phyloP scores from a whole-genome alignment of 1,140 invertebrate genomes.

The Stenopsyche tienmushanensis region DNA sequence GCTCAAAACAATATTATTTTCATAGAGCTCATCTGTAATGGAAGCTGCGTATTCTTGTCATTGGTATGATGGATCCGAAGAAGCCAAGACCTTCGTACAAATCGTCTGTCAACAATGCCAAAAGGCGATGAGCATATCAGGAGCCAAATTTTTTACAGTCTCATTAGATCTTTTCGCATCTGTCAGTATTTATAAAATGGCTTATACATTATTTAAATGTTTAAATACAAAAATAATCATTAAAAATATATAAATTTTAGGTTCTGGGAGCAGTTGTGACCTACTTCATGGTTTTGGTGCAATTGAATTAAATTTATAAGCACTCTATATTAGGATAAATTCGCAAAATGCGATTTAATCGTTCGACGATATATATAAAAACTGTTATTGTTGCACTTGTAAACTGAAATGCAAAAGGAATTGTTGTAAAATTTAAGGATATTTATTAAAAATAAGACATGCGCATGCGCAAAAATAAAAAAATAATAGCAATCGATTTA shows the following conservation, averaged over 20 bases:
- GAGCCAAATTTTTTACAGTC: conserved; percentile 84
- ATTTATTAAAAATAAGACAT: too few relatives aligned
- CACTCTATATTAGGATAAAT: too few relatives aligned
- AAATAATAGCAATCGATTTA: too few relatives aligned
- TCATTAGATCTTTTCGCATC: conserved; percentile 83
- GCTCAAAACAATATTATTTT: neutral
- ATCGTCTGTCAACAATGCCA: conserved; percentile 89
- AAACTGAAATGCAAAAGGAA: too few relatives aligned
- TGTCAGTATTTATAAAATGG: conserved; percentile 56
- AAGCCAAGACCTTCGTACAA: conserved; percentile 85
- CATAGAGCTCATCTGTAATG: conserved; percentile 83
- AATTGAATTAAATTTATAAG: conserved; percentile 69
- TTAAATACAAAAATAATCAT: conserved; percentile 16
- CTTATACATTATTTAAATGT: neutral
- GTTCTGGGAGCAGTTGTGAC: conserved; percentile 84
- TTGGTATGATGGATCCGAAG: conserved; percentile 85
- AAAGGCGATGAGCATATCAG: conserved; percentile 82
- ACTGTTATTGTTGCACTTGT: too few relatives aligned
- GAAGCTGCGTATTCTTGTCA: conserved; percentile 85
- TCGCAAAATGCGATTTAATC: too few relatives aligned
- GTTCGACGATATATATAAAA: too few relatives aligned
- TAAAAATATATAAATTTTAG: conserved; percentile 52
- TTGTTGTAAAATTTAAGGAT: too few relatives aligned
- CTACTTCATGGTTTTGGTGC: conserved; percentile 89
- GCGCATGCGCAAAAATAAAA: too few relatives aligned